These are phyloP conservation scores for Crossocerus cetratus DNA, from an alignment of 2,888 invertebrate genomes.

Conservation along the genomic window DNA sequence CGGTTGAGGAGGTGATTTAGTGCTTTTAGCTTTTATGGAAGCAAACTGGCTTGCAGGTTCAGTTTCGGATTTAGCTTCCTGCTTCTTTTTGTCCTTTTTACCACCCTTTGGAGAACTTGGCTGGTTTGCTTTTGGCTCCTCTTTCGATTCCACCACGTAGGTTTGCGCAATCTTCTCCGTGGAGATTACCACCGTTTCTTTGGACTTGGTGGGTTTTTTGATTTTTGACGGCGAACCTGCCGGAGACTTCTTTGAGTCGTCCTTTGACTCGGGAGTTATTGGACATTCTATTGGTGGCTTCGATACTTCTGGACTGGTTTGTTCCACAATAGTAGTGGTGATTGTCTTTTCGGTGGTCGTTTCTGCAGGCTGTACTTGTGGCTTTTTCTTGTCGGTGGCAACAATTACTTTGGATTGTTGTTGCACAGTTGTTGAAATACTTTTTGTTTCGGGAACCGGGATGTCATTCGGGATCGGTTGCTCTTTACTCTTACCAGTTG, in stretches of 20 bases:
- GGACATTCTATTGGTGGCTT: no score
- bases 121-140: constrained; percentile 16
- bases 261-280: no score
- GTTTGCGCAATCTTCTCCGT: constrained; percentile 19
- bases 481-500: not conserved
- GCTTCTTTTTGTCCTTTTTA: constrained; percentile 27
- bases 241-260: constrained; percentile 44
- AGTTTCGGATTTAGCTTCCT: constrained; percentile 13
- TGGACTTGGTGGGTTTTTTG: constrained; percentile 21
- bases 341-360: not conserved
- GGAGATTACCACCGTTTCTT: constrained; percentile 21
- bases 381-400: constrained; percentile 44
- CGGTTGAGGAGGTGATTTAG: no score
- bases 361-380: not conserved
- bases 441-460: not conserved
- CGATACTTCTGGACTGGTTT: constrained; percentile 40
- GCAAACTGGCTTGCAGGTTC: not conserved
- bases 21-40: not conserved
- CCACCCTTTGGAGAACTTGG: constrained; percentile 14
- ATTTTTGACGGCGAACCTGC: constrained; percentile 14
- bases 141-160: constrained; percentile 18
- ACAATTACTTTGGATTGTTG: constrained; percentile 31
- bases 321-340: no score
- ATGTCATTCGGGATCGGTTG: no score
- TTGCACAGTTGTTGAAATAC: constrained; percentile 21